Conservation (phyloP, 2,113 vertebrate species). For the Callocephalon fimbriatum region DNA sequence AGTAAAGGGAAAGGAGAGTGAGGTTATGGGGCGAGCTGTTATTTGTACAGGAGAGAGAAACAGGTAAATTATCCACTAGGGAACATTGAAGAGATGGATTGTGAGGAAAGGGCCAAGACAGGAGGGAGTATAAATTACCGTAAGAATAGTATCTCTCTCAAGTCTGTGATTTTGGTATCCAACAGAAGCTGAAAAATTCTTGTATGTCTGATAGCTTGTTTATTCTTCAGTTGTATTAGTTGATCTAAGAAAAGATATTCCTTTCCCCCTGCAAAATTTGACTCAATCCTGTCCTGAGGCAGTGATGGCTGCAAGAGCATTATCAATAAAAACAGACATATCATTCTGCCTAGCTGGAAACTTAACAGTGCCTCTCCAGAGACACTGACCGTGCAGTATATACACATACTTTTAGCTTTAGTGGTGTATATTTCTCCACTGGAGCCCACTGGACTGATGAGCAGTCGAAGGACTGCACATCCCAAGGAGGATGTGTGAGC, state of each 20-base stretch:
- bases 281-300: neutral
- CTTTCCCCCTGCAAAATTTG: neutral
- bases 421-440: accelerated
- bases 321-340: neutral
- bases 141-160: neutral
- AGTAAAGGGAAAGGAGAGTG: neutral
- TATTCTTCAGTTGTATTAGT: neutral
- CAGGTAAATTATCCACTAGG: neutral
- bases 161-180: neutral
- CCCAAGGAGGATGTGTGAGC: neutral
- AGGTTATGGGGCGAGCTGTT: neutral
- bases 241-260: neutral
- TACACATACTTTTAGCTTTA: accelerated
- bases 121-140: neutral
- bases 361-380: accelerated
- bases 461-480: neutral
- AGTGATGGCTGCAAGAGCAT: neutral
- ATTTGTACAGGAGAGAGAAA: neutral
- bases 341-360: neutral
- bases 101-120: neutral
- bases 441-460: neutral
- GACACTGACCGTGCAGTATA: neutral
- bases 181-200: neutral
- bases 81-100: neutral
- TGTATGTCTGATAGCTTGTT: slow-evolving; percentile 16